A percentile compares a stretch with the other conserved stretches of the same genome.
These are phyloP conservation scores for Pterois miles DNA, from an alignment of 2,797 vertebrate genomes.

Conservation along the genomic window DNA sequence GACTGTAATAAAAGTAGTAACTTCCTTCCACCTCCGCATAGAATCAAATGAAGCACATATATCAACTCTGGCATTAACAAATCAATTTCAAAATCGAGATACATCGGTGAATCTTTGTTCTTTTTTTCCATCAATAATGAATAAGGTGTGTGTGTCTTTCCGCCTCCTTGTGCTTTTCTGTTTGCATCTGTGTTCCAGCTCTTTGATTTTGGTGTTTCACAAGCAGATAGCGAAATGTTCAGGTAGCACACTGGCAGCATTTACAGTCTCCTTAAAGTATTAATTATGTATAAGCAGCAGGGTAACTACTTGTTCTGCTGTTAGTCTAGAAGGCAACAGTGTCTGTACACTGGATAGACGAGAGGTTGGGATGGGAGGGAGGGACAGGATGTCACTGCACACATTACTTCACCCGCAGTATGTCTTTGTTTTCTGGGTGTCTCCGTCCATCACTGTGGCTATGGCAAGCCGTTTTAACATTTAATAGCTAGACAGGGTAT, in stretches of 20 bases:
- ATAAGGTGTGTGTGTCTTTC: conserved; percentile 17
- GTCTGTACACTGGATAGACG: conserved; percentile 51
- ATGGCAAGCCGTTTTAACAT: too few species aligned
- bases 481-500: too few species aligned
- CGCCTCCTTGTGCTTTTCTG: conserved; percentile 10
- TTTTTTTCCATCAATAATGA: not conserved
- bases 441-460: conserved; percentile 55
- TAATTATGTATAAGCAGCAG: conserved; percentile 65
- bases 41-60: too few species aligned
- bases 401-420: conserved; percentile 58
- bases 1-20: too few species aligned
- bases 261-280: conserved; percentile 65
- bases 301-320: conserved; percentile 57
- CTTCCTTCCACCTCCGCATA: too few species aligned
- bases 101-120: too few species aligned
- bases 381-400: conserved; percentile 67
- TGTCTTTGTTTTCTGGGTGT: conserved; percentile 39
- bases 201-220: conserved; percentile 51
- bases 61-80: too few species aligned
- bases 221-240: conserved; percentile 61
- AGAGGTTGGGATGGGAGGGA: conserved; percentile 50
- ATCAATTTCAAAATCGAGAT: too few species aligned
- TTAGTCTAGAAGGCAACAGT: conserved; percentile 57
- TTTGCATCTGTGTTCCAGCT: conserved; percentile 30
- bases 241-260: conserved; percentile 36